Conservation (phyloP, 2,797 vertebrate genomes). For the Rhinatrema bivittatum region DNA sequence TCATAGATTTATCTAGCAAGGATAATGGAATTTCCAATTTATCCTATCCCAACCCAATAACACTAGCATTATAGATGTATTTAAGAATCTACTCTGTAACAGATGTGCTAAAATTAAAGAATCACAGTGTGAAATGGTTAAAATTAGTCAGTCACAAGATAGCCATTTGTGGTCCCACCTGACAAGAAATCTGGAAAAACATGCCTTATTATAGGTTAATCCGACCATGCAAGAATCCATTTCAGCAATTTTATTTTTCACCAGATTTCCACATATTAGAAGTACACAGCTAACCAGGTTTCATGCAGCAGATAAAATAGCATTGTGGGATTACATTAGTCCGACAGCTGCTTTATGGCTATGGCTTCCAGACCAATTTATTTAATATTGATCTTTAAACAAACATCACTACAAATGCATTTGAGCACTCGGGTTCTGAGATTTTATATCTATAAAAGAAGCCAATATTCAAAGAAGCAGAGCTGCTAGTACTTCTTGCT, state of each 20-base stretch:
- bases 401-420: constrained; percentile 82
- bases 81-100: too few species aligned
- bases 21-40: too few species aligned
- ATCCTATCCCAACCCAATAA: too few species aligned
- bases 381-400: constrained; percentile 85
- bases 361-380: constrained; percentile 79
- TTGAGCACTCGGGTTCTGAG: constrained; percentile 62
- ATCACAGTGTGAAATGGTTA: too few species aligned
- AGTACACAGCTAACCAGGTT: constrained; percentile 71
- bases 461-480: constrained; percentile 59
- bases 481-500: constrained; percentile 56
- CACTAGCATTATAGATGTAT: too few species aligned
- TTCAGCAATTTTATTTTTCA: constrained; percentile 59
- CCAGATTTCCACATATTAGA: constrained; percentile 59
- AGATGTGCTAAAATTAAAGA: too few species aligned
- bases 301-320: constrained; percentile 71
- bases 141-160: too few species aligned
- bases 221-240: constrained; percentile 51
- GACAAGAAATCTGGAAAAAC: too few species aligned
- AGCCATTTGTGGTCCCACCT: too few species aligned
- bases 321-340: constrained; percentile 79
- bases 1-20: too few species aligned
- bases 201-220: too few species aligned
- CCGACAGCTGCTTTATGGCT: constrained; percentile 76
- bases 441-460: constrained; percentile 63